Evolutionary conservation across 2,888 invertebrate species (phyloP).

Genomic region (Alsophila aescularia): DNA sequence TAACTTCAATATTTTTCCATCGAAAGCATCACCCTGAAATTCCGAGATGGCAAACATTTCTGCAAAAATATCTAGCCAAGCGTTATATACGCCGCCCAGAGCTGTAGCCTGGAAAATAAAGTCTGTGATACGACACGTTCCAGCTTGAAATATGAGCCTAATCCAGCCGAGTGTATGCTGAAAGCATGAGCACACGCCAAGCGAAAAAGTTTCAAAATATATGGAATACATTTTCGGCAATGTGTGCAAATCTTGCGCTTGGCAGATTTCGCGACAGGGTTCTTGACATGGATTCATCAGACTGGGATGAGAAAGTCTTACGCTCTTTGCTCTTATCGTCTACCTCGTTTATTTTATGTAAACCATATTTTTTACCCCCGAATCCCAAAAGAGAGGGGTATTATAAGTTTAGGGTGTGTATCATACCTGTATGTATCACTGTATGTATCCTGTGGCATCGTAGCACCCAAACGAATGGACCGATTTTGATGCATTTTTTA

Average conservation of each 20-base stretch:
- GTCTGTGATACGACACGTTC: slow-evolving; percentile 56
- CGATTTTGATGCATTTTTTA: no score
- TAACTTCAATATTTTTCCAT: no score
- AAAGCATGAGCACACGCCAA: slow-evolving; percentile 29
- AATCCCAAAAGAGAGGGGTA: no score
- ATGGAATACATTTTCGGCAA: slow-evolving; percentile 2
- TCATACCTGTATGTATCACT: no score
- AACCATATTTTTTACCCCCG: no score
- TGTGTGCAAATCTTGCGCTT: neutral
- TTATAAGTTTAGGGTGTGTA: no score
- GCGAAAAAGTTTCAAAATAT: slow-evolving; percentile 34
- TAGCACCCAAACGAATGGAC: no score
- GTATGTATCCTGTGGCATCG: no score
- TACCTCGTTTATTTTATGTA: no score
- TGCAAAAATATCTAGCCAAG: neutral
- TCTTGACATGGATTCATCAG: neutral
- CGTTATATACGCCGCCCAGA: neutral
- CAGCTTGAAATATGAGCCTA: slow-evolving; percentile 49
- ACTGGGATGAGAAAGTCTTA: no score
- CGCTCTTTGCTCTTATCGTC: no score
- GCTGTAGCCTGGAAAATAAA: slow-evolving; percentile 34
- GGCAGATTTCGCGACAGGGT: neutral
- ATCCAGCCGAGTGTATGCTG: slow-evolving; percentile 37
- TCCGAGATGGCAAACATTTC: neutral
- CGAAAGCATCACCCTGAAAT: neutral